Percentiles rank a stretch among this genome's conserved stretches.
phyloP scores from a whole-genome alignment of 2,113 vertebrate genomes.

The Pionites leucogaster region DNA sequence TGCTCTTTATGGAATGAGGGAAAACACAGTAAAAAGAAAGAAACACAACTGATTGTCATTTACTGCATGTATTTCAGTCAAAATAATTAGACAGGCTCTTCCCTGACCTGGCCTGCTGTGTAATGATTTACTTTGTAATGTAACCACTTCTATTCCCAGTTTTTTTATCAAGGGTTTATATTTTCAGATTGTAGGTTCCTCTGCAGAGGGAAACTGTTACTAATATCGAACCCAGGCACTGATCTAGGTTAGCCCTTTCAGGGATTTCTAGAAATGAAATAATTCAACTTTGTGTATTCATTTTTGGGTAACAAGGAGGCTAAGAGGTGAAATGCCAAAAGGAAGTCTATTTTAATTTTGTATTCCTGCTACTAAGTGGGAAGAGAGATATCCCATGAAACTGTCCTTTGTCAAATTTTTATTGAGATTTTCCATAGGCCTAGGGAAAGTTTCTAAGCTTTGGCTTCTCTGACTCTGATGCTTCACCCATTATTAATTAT shows the following conservation, averaged over 20 bases:
- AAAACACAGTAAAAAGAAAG: not conserved
- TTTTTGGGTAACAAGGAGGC: not conserved
- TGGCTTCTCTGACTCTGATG: not conserved
- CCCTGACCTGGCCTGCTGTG: not conserved
- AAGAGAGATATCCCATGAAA: not conserved
- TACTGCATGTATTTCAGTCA: not conserved
- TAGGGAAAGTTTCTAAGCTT: not conserved
- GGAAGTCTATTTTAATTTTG: not conserved
- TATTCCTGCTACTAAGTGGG: not conserved
- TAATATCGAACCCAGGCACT: not conserved
- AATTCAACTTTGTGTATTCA: not conserved
- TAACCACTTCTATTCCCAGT: not conserved
- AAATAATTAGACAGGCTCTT: not conserved
- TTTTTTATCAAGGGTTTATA: not conserved
- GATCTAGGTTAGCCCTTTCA: not conserved
- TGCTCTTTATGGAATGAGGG: not conserved
- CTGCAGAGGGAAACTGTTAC: not conserved
- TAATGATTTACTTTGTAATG: not conserved
- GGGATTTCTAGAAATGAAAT: not conserved
- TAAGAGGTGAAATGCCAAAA: not conserved
- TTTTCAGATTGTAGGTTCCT: not conserved
- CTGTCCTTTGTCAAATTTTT: not conserved
- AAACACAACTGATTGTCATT: not conserved
- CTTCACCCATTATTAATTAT: not conserved
- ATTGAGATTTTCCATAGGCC: not conserved